A percentile compares a stretch with the other conserved stretches of the same genome.
phyloP scores from a whole-genome alignment of 2,113 vertebrate species.

The Oenanthe melanoleuca region DNA sequence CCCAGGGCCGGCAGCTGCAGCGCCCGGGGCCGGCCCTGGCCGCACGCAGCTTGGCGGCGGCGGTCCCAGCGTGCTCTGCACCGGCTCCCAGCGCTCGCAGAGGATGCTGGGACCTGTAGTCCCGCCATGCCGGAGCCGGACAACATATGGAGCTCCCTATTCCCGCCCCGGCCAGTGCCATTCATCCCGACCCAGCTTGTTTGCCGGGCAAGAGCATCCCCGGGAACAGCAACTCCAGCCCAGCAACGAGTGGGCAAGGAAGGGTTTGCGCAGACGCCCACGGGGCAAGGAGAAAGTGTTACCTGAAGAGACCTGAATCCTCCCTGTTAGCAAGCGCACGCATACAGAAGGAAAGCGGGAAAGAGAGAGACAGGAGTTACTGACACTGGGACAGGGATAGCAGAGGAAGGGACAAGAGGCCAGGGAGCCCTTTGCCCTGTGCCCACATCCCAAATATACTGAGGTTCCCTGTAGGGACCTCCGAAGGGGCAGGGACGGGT shows the following conservation, averaged over 20 bases:
- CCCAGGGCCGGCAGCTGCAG: background rate
- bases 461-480: background rate
- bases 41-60: background rate
- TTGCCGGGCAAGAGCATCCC: background rate
- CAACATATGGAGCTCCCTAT: background rate
- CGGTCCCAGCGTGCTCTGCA: slow-evolving; percentile 4
- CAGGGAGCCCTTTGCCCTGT: background rate
- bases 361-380: slow-evolving; percentile 77
- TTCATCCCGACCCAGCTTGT: background rate
- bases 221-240: background rate
- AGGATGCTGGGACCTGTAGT: slow-evolving; percentile 61
- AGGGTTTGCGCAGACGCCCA: background rate
- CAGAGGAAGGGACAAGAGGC: background rate
- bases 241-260: background rate
- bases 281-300: slow-evolving; percentile 72
- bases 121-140: background rate
- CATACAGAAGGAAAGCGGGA: slow-evolving; percentile 69
- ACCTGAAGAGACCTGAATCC: slow-evolving; percentile 99
- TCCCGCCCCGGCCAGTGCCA: rapidly evolving
- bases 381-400: slow-evolving; percentile 35
- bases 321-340: slow-evolving; percentile 89
- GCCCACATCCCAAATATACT: background rate
- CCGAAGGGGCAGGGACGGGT: background rate
- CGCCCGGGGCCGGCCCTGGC: background rate
- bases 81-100: background rate